These are phyloP conservation scores for Silurus aristotelis DNA, from an alignment of 2,797 vertebrate species.

Conservation along the genomic window DNA sequence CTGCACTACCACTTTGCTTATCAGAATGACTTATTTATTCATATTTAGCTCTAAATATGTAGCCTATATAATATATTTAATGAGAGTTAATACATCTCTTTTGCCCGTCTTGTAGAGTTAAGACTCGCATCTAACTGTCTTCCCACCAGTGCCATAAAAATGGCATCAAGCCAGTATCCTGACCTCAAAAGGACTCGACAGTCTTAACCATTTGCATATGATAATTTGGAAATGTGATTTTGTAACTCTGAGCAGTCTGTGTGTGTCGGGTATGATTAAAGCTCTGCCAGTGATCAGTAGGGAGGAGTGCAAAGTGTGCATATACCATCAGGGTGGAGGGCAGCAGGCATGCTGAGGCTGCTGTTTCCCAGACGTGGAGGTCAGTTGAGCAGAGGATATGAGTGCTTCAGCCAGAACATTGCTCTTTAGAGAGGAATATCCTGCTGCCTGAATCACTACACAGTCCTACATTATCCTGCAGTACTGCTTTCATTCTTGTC, in stretches of 20 bases:
- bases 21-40: background rate
- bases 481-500: background rate
- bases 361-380: conserved; percentile 42
- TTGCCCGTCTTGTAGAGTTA: conserved; percentile 47
- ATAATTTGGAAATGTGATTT: conserved; percentile 72
- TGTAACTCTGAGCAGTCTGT: conserved; percentile 72
- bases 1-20: background rate
- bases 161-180: conserved; percentile 60
- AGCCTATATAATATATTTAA: conserved; percentile 10
- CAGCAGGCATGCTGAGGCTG: conserved; percentile 42
- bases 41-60: background rate
- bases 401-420: conserved; percentile 17
- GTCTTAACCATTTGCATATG: conserved; percentile 60
- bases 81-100: background rate
- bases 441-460: conserved; percentile 25
- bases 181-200: conserved; percentile 56
- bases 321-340: conserved; percentile 54
- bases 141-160: conserved; percentile 50
- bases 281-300: conserved; percentile 59
- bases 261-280: conserved; percentile 69
- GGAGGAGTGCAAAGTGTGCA: conserved; percentile 62
- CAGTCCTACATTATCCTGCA: background rate
- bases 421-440: conserved; percentile 14
- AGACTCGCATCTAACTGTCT: conserved; percentile 49
- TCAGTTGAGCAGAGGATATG: conserved; percentile 29